Conservation (phyloP, 2,888 invertebrate genomes). For the Drosophila neotestacea region DNA sequence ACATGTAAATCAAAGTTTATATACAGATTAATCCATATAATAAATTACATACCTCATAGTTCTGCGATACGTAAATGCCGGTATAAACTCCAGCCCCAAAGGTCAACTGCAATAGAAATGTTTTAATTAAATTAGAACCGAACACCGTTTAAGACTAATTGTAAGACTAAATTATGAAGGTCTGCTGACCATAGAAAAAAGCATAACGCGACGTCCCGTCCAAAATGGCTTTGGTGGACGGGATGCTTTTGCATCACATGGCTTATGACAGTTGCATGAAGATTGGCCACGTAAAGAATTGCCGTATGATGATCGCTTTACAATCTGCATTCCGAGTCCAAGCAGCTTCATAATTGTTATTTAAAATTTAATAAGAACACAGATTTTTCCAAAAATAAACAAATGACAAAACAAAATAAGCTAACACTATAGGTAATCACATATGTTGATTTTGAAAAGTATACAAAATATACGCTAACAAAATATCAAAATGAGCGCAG, state of each 20-base stretch:
- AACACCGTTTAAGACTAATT: no score
- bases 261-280: slow-evolving; percentile 1
- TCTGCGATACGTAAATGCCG: slow-evolving; percentile 90
- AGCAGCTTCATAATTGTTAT: slow-evolving; percentile 54
- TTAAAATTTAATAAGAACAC: slow-evolving; percentile 1
- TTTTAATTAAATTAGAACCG: neutral
- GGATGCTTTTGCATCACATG: slow-evolving; percentile 31
- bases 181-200: slow-evolving; percentile 47
- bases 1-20: neutral
- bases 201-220: slow-evolving; percentile 25
- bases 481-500: neutral
- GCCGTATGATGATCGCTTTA: slow-evolving; percentile 6
- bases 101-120: slow-evolving; percentile 86
- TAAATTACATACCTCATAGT: slow-evolving; percentile 88
- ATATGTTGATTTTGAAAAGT: neutral
- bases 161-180: neutral
- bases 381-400: slow-evolving; percentile 9
- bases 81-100: slow-evolving; percentile 90
- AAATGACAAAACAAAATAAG: slow-evolving; percentile 11
- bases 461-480: neutral
- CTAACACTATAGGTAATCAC: neutral
- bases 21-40: neutral
- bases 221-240: slow-evolving; percentile 49
- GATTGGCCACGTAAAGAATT: slow-evolving; percentile 3
- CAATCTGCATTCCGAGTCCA: slow-evolving; percentile 38